Evolutionary conservation across 2,113 vertebrate genomes (phyloP).

Genomic region (Numenius arquata): DNA sequence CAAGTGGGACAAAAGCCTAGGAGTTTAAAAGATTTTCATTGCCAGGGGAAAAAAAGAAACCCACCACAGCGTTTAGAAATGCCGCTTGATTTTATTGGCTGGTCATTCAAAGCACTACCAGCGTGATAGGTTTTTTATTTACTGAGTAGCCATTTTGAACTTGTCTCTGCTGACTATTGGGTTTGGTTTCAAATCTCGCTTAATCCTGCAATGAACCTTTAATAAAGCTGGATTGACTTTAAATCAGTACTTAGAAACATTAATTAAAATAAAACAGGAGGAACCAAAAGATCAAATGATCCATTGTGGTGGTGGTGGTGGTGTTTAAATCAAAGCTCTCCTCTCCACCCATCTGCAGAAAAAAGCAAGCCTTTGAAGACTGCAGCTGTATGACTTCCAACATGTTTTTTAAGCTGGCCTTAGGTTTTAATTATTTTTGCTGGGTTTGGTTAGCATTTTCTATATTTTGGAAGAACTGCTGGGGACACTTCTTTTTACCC

Average conservation of each 20-base stretch:
- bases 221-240: slow-evolving; percentile 66
- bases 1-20: background rate
- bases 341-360: background rate
- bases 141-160: slow-evolving; percentile 68
- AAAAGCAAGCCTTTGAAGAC: slow-evolving; percentile 32
- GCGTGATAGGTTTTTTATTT: slow-evolving; percentile 38
- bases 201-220: slow-evolving; percentile 75
- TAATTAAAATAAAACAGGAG: slow-evolving; percentile 68
- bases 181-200: slow-evolving; percentile 70
- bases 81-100: slow-evolving; percentile 4
- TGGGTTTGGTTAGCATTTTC: slow-evolving; percentile 15
- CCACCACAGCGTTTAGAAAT: background rate
- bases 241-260: slow-evolving; percentile 62
- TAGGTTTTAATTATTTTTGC: slow-evolving; percentile 46
- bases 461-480: background rate
- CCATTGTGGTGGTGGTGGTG: background rate
- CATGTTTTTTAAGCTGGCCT: slow-evolving; percentile 9
- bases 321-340: slow-evolving; percentile 36
- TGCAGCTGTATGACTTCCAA: slow-evolving; percentile 32
- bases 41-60: background rate
- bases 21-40: background rate
- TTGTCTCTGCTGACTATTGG: slow-evolving; percentile 65
- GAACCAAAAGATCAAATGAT: slow-evolving; percentile 62
- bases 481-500: background rate
- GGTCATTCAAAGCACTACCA: slow-evolving; percentile 19